Evolutionary conservation across 2,797 vertebrate species (phyloP).

Genomic region (Takifugu ocellatus): DNA sequence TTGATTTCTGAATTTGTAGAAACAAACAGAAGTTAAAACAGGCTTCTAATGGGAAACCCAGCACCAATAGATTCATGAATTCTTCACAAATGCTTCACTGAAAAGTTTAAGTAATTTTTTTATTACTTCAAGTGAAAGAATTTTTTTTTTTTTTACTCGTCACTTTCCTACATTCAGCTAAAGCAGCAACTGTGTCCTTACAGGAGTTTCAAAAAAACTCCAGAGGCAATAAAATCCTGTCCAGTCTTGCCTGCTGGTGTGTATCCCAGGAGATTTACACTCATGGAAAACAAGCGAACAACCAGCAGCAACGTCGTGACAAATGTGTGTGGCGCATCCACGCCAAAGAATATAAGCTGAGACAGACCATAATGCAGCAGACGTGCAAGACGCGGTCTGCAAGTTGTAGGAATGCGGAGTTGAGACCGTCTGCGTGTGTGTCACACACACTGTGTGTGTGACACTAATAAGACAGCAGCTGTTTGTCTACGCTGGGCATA

Average conservation of each 20-base stretch:
- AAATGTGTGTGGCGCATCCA: slow-evolving; percentile 8
- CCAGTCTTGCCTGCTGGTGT: neutral
- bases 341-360: slow-evolving; percentile 12
- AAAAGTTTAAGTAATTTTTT: too few species aligned
- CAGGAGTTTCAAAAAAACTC: neutral
- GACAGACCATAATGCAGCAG: slow-evolving; percentile 1
- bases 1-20: too few species aligned
- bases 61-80: neutral
- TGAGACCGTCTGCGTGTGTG: slow-evolving; percentile 10
- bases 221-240: slow-evolving; percentile 1
- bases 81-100: neutral
- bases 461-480: too few species aligned
- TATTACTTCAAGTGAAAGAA: too few species aligned
- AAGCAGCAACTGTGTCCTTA: neutral
- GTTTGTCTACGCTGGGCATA: slow-evolving; percentile 33
- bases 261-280: neutral
- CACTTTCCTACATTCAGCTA: too few species aligned
- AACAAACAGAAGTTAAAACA: too few species aligned
- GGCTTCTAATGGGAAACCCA: too few species aligned
- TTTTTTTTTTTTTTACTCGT: too few species aligned
- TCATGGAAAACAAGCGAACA: slow-evolving; percentile 1
- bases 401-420: slow-evolving; percentile 26
- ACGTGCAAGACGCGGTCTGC: slow-evolving; percentile 17
- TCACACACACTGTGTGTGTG: slow-evolving; percentile 16
- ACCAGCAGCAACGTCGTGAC: neutral